Evolutionary conservation across 2,888 invertebrate genomes (phyloP), one percentile per base, ranked within the genome.

Genomic region (Pheosia gnoma): DNA sequence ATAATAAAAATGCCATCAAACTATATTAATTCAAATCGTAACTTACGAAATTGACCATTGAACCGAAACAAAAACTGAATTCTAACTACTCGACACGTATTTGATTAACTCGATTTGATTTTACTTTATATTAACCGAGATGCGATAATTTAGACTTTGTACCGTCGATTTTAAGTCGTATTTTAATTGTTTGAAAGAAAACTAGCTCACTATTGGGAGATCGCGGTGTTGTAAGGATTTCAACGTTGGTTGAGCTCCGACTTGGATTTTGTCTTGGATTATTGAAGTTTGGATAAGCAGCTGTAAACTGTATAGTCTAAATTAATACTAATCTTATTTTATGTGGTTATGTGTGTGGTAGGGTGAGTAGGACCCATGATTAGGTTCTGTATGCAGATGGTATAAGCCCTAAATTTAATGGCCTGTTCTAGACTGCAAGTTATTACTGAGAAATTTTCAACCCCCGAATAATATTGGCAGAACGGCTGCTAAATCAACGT

Each of bases 211-310:
- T 63, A 78, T 80, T 78, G 79, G 71, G 70, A 62, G 64, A 81
- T 63, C 72, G 70, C 68, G 78, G 70, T 68, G 75, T 74, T 81
- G 79, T 81, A 75, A 82, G 78, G 80, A 78, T 82, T 83, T 79
- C 73, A 81, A 71, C 75, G 76, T 70, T 71, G 68, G 72, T 67
- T 68, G 72, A 74, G 70, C 70, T 61, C 64, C 61, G 60, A 74
- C 72, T 78, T 64, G 63, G 61, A 62, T 60, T 67, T 55, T 45
- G 61, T 60, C 65, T 63, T 66, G 60, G 75, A 77, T 63, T 62
- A 59, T 0, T 45, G 54, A 61, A 60, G 51, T 62, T 39, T 53
- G 63, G 69, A 75, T 59, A 37, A 38, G 55, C 4, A 47, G 9
- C 2, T 11, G 11, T 5, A 47, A 11, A 11, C 11, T 47, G 11